Base-by-base conservation (phyloP, 2,113 vertebrate genomes). In the Physeter macrocephalus region DNA sequence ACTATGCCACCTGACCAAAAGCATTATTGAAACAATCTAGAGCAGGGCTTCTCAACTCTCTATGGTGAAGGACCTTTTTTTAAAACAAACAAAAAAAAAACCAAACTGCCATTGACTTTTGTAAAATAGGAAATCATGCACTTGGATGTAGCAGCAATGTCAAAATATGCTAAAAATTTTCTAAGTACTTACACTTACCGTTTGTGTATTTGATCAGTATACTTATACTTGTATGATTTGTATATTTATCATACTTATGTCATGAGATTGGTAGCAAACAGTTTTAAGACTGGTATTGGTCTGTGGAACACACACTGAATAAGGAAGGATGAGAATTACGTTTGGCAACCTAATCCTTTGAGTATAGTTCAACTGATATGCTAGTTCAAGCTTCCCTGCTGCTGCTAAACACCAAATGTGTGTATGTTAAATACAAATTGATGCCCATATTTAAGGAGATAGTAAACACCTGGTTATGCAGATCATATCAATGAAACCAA, bases 21-120 rank as follows among this genome's bases (percentile, higher is more conserved):
- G 74, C 86, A 93, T 82, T 98, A 94, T 69, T 85, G 95, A 98
- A 95, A 88, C 5, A 89, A 74, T 85, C 49, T 93, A 89, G 61
- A 94, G 41, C 8, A 89, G 46, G 62, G 54, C 25, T 90, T 96
- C 83, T 93, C 93, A 83, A 86, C 61, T 96, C 36, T 96, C 62
- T 85, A 49, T 94, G 64, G 57, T 95, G 8, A 92, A 86, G 59
- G 20, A 61, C 29, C 23, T 92, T 78, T 66, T 43, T 64, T 90
- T 72, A 54, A 34, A 1, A 36, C 10, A 1, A 12, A 12, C 9
- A 49, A 49, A 64, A 62, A 72, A 20, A 80, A 59, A 59, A 71
- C 61, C 3, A 93, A 57, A 88, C 46, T 85, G 3, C 39, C 49
- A 36, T 62, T 62, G n/a, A 95, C 25, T 81, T 96, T 88, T 74